Percentiles rank a stretch among this genome's conserved stretches.
Evolutionary conservation across 2,113 vertebrate species (phyloP).

Genomic region (Heteronetta atricapilla): DNA sequence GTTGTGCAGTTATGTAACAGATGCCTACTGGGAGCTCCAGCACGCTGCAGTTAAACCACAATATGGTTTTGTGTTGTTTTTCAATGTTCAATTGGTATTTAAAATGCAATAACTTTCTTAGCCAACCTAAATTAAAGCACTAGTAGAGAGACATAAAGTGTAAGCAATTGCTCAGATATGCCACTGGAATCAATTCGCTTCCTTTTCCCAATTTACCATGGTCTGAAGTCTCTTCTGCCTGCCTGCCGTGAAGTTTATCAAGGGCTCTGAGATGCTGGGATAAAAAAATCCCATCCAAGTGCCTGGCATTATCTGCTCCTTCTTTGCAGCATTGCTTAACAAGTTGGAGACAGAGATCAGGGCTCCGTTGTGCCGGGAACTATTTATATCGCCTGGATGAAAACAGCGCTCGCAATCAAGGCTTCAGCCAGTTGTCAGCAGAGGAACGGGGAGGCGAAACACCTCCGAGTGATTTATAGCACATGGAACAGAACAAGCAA

Average conservation of each 20-base stretch:
- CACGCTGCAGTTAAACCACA: conserved; percentile 69
- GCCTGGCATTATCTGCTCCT: conserved; percentile 27
- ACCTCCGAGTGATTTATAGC: conserved; percentile 65
- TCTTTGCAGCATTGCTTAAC: conserved; percentile 21
- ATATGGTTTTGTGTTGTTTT: conserved; percentile 62
- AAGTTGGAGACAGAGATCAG: conserved; percentile 40
- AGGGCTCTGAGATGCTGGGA: neutral
- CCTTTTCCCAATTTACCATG: neutral
- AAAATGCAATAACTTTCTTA: conserved; percentile 68
- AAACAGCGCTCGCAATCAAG: conserved; percentile 54
- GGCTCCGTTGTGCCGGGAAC: conserved; percentile 19
- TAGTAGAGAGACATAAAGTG: conserved; percentile 46
- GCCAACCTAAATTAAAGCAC: conserved; percentile 64
- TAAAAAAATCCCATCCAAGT: neutral
- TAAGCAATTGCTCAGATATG: conserved; percentile 51
- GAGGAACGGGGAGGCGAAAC: conserved; percentile 61
- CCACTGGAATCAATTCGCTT: conserved; percentile 33
- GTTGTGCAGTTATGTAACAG: conserved; percentile 61
- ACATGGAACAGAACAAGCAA: conserved; percentile 46
- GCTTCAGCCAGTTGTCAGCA: conserved; percentile 66
- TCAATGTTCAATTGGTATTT: conserved; percentile 69
- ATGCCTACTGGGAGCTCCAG: conserved; percentile 56
- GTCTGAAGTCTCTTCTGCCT: neutral
- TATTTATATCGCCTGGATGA: conserved; percentile 65
- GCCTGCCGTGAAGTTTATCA: neutral